Percentiles rank a stretch among this genome's conserved stretches.
phyloP scores from a whole-genome alignment of 2,797 vertebrate genomes.

The Mareca strepera region DNA sequence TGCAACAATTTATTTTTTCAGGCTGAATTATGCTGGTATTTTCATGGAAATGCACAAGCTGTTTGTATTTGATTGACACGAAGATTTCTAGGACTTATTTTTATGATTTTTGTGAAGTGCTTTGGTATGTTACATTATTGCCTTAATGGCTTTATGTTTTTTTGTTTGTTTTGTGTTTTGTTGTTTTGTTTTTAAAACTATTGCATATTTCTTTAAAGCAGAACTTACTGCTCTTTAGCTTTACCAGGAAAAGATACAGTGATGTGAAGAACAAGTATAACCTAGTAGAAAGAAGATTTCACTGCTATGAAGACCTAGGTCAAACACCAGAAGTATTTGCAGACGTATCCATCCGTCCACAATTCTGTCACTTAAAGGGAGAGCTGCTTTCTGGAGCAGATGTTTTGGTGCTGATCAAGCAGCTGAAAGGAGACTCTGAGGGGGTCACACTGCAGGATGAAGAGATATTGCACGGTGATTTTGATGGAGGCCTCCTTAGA shows the following conservation, averaged over 20 bases:
- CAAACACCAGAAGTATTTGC: not conserved
- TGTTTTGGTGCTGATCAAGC: not conserved
- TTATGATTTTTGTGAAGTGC: not conserved
- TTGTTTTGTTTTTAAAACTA: not conserved
- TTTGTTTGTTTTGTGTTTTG: not conserved
- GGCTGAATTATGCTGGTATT: slow-evolving; percentile 13
- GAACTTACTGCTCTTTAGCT: not conserved
- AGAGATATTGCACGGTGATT: no score
- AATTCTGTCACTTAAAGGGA: not conserved
- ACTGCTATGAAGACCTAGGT: not conserved
- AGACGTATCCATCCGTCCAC: not conserved
- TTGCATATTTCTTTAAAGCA: not conserved
- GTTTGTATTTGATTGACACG: not conserved
- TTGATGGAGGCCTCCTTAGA: not conserved
- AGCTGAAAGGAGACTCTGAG: not conserved
- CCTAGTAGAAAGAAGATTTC: not conserved
- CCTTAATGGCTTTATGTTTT: not conserved
- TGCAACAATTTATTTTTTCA: not conserved
- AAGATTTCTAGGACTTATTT: not conserved
- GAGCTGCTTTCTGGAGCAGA: not conserved
- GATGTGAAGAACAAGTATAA: not conserved
- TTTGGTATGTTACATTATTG: not conserved
- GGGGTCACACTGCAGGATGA: not conserved
- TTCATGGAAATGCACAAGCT: not conserved
- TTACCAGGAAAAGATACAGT: not conserved